Percentiles rank a stretch among this genome's conserved stretches.
Conservation (phyloP, 92 coral and sea anemone genomes). For the Palythoa grandis region DNA sequence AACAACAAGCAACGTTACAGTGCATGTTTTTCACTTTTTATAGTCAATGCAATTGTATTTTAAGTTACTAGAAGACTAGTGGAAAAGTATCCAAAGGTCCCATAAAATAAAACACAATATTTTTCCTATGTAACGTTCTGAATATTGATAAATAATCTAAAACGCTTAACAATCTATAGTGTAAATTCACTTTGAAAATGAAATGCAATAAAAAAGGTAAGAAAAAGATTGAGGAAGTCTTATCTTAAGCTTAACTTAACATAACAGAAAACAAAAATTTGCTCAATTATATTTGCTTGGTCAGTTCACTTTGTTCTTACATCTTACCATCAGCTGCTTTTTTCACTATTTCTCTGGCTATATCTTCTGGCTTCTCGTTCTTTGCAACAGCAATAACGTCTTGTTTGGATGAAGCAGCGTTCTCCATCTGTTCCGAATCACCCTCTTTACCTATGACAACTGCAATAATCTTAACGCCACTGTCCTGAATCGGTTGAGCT, state of each 20-base stretch:
- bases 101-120: neutral
- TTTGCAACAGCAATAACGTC: slow-evolving; percentile 58
- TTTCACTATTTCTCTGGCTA: slow-evolving; percentile 48
- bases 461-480: slow-evolving; percentile 61
- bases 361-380: slow-evolving; percentile 43
- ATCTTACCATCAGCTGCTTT: slow-evolving; percentile 42
- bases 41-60: no score
- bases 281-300: neutral
- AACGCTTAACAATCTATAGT: no score
- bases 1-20: no score
- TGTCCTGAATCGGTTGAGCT: slow-evolving; percentile 56
- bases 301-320: neutral
- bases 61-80: no score
- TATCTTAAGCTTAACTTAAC: neutral
- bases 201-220: no score
- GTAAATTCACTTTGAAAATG: no score
- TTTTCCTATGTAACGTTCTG: neutral
- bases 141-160: no score
- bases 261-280: no score
- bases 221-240: no score
- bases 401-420: slow-evolving; percentile 59
- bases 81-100: no score
- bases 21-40: no score
- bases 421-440: slow-evolving; percentile 56
- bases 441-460: slow-evolving; percentile 66